A percentile compares a stretch with the other conserved stretches of the same genome.
These are phyloP conservation scores for Ecliptopera silaceata DNA, from an alignment of 2,888 invertebrate genomes.

Conservation along the genomic window DNA sequence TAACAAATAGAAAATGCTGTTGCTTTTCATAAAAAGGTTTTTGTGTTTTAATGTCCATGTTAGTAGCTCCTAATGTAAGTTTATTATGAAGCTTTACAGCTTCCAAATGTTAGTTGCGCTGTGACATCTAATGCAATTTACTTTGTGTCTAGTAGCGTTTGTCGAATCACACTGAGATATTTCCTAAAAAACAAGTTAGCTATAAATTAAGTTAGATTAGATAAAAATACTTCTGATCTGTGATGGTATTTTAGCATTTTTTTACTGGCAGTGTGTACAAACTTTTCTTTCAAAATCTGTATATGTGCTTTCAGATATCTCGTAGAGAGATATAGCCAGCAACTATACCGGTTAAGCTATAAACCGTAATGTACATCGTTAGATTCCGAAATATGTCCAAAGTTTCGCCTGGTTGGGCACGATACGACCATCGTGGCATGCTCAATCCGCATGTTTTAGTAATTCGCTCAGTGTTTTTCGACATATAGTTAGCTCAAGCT, in stretches of 20 bases:
- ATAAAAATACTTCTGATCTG: too few species aligned
- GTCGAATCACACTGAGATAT: constrained; percentile 32
- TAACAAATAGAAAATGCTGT: constrained; percentile 12
- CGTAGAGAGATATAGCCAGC: too few species aligned
- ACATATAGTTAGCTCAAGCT: constrained; percentile 49
- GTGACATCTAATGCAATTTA: constrained; percentile 40
- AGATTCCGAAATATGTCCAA: too few species aligned
- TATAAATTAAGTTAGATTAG: too few species aligned
- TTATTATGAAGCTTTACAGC: constrained; percentile 21
- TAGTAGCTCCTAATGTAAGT: background rate
- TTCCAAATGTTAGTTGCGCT: constrained; percentile 31
- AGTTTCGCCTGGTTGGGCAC: too few species aligned
- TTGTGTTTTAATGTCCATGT: background rate
- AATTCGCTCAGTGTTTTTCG: constrained; percentile 30
- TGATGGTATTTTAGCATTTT: too few species aligned
- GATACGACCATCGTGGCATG: too few species aligned
- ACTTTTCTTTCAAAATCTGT: too few species aligned
- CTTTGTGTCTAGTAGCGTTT: constrained; percentile 42
- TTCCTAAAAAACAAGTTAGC: background rate
- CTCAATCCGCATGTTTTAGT: background rate
- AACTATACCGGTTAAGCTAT: too few species aligned
- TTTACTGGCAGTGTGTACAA: too few species aligned
- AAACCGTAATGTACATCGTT: too few species aligned
- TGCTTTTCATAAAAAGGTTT: constrained; percentile 2
- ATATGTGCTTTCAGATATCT: too few species aligned